These are phyloP conservation scores for Boloria selene DNA, from an alignment of 2,888 invertebrate species.

Conservation along the genomic window DNA sequence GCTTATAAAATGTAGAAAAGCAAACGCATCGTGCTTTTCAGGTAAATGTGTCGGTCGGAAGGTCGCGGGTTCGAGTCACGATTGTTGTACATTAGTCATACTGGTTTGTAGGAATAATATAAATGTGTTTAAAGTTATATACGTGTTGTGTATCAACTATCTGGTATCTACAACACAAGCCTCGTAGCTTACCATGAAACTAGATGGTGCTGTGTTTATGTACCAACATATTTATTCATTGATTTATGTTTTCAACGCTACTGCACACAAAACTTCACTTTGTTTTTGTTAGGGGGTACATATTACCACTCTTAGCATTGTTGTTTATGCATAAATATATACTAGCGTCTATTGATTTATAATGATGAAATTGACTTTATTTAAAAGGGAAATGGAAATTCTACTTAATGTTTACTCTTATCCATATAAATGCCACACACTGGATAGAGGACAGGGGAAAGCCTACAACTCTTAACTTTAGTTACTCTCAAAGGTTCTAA, in stretches of 20 bases:
- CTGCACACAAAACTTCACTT: not conserved
- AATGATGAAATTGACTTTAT: not conserved
- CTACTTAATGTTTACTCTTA: not conserved
- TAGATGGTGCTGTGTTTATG: too few relatives aligned
- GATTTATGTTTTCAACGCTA: not conserved
- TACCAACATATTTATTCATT: too few relatives aligned
- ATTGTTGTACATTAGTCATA: too few relatives aligned
- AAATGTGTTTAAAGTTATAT: too few relatives aligned
- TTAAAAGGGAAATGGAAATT: not conserved
- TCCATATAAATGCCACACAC: slow-evolving; percentile 19
- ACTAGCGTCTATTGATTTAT: slow-evolving; percentile 2
- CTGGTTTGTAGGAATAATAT: not conserved
- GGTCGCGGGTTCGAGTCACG: too few relatives aligned
- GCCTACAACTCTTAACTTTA: slow-evolving; percentile 20
- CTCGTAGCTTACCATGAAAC: too few relatives aligned
- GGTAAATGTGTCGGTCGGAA: too few relatives aligned
- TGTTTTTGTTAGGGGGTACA: not conserved
- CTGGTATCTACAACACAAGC: too few relatives aligned
- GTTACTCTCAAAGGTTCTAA: slow-evolving; percentile 29
- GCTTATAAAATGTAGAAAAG: slow-evolving; percentile 29
- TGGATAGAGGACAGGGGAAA: slow-evolving; percentile 25
- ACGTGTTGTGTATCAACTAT: too few relatives aligned
- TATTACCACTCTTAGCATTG: not conserved
- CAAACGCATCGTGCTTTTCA: slow-evolving; percentile 16
- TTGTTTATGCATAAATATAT: not conserved